Percentiles rank a stretch among this genome's conserved stretches.
phyloP scores from a whole-genome alignment of 2,797 vertebrate species.

The Pseudochromis fuscus region DNA sequence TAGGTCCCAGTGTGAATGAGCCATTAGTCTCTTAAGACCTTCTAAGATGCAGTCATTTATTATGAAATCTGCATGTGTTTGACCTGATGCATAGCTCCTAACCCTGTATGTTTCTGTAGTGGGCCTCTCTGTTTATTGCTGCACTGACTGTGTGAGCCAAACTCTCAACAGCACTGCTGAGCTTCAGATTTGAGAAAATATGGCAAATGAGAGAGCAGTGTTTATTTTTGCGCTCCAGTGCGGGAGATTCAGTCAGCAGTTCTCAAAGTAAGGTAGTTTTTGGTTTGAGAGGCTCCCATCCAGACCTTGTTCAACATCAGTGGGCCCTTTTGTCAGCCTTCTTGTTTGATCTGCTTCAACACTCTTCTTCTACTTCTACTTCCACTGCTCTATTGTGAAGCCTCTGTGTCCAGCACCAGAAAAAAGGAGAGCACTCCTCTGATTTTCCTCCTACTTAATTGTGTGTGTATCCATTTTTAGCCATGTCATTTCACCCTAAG shows the following conservation, averaged over 20 bases:
- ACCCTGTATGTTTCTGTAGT: background rate
- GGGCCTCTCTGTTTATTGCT: constrained; percentile 16
- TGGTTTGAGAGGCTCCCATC: constrained; percentile 9
- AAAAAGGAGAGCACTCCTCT: background rate
- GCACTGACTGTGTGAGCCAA: constrained; percentile 7
- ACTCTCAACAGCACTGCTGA: constrained; percentile 3
- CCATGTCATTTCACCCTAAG: background rate
- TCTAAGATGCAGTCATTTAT: background rate
- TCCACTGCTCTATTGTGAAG: constrained; percentile 2
- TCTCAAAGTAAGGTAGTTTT: constrained; percentile 20
- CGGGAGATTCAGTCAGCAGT: constrained; percentile 3
- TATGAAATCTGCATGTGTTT: background rate
- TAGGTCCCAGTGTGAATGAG: no score
- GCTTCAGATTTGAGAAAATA: constrained; percentile 23
- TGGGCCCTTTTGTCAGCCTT: constrained; percentile 10
- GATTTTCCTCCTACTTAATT: constrained; percentile 10
- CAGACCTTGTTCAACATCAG: constrained; percentile 27
- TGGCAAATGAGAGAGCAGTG: constrained; percentile 27
- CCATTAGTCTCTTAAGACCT: background rate
- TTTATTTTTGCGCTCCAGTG: constrained; percentile 36
- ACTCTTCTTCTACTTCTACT: background rate
- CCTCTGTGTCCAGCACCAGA: background rate
- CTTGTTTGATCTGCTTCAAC: constrained; percentile 29
- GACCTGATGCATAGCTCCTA: background rate
- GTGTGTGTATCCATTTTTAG: constrained; percentile 1